A percentile compares a stretch with the other conserved stretches of the same genome.
These are phyloP conservation scores for Naso thynnoides DNA, from an alignment of 2,797 vertebrate genomes.

Conservation along the genomic window DNA sequence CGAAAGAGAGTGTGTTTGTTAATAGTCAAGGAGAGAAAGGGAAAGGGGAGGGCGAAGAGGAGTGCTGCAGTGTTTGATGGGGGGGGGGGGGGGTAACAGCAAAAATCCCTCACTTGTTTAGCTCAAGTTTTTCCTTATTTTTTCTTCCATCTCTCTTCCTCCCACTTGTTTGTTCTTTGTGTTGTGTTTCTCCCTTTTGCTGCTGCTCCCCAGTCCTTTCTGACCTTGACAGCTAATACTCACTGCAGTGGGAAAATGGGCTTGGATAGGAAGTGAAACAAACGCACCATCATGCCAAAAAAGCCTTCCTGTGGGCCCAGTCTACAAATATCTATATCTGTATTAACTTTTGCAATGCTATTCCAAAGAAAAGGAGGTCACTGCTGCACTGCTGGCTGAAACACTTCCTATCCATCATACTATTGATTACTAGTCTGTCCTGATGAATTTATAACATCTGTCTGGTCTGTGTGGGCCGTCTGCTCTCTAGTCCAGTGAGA, in stretches of 20 bases:
- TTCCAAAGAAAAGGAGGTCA: slow-evolving; percentile 45
- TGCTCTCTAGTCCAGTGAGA: slow-evolving; percentile 32
- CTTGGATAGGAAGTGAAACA: slow-evolving; percentile 41
- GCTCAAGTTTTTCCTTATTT: slow-evolving; percentile 13
- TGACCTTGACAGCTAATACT: slow-evolving; percentile 71
- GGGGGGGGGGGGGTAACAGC: neutral
- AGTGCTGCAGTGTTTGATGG: slow-evolving; percentile 56
- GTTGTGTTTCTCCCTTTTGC: slow-evolving; percentile 15
- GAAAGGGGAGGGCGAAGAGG: slow-evolving; percentile 10
- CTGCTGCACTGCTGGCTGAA: slow-evolving; percentile 12
- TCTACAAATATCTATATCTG: slow-evolving; percentile 26
- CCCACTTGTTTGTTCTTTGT: slow-evolving; percentile 20
- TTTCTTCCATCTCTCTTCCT: slow-evolving; percentile 35
- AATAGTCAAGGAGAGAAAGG: slow-evolving; percentile 36
- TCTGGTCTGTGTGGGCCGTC: slow-evolving; percentile 3
- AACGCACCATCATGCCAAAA: slow-evolving; percentile 51
- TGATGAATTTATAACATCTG: slow-evolving; percentile 34
- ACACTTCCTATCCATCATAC: slow-evolving; percentile 20
- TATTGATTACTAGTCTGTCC: slow-evolving; percentile 57
- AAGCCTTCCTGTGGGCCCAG: slow-evolving; percentile 49
- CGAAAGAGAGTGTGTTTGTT: slow-evolving; percentile 57
- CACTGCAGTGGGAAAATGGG: slow-evolving; percentile 51
- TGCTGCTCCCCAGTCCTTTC: slow-evolving; percentile 30
- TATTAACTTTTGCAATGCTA: slow-evolving; percentile 10
- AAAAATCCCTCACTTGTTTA: slow-evolving; percentile 40